A percentile compares a stretch with the other conserved stretches of the same genome.
Evolutionary conservation across 1,140 invertebrate species (phyloP).

Genomic region (Augochlora pura): DNA sequence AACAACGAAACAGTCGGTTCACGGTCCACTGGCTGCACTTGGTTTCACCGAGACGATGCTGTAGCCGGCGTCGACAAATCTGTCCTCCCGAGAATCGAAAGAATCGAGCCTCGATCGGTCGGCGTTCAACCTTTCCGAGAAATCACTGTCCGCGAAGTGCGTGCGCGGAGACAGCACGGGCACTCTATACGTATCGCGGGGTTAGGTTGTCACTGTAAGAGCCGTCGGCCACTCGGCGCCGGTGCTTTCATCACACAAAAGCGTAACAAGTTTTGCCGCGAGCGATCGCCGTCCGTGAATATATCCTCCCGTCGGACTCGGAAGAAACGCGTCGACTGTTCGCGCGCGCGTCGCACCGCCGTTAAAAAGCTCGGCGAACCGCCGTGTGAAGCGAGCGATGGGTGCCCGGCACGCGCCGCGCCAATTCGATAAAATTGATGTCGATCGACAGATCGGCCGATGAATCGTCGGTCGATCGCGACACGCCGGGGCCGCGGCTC

Average conservation of each 20-base stretch:
- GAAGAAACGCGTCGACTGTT: too few relatives aligned
- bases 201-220: not conserved
- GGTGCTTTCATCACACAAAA: not conserved
- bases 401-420: too few relatives aligned
- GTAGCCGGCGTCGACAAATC: too few relatives aligned
- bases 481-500: not conserved
- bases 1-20: not conserved
- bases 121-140: not conserved
- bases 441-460: not conserved
- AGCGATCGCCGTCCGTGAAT: not conserved
- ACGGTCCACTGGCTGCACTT: conserved; percentile 5
- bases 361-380: too few relatives aligned
- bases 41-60: not conserved
- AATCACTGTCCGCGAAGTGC: not conserved
- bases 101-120: not conserved
- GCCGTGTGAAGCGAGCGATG: too few relatives aligned
- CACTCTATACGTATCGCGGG: not conserved
- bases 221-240: not conserved
- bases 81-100: too few relatives aligned
- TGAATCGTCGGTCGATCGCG: too few relatives aligned
- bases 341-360: too few relatives aligned
- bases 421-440: not conserved
- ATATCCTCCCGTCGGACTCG: not conserved
- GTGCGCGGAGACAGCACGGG: too few relatives aligned
- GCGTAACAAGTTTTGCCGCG: not conserved